A percentile compares a stretch with the other conserved stretches of the same genome.
Evolutionary conservation across 2,113 vertebrate species (phyloP).

Genomic region (Dicerorhinus sumatrensis): DNA sequence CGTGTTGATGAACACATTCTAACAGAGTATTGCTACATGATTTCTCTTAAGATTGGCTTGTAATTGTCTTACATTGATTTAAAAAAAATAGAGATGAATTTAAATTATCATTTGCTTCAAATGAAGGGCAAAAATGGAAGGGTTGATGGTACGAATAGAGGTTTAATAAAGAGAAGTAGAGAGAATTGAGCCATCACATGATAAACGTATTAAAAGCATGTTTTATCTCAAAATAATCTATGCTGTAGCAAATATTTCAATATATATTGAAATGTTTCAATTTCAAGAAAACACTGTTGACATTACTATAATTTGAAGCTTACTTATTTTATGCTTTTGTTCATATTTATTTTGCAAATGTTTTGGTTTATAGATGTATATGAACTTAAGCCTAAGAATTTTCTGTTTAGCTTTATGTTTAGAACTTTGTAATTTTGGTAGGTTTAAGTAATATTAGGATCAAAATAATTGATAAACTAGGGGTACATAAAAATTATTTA

Average conservation of each 20-base stretch:
- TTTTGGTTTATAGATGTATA: neutral
- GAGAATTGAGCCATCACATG: neutral
- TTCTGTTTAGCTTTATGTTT: constrained; percentile 43
- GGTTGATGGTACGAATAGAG: neutral
- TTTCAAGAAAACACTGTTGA: neutral
- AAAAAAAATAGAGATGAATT: neutral
- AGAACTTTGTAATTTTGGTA: constrained; percentile 16
- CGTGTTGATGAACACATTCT: neutral
- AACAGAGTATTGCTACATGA: neutral
- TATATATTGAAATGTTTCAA: constrained; percentile 5
- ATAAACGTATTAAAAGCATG: neutral
- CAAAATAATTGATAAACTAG: constrained; percentile 38
- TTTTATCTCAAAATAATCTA: neutral
- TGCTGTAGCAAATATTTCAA: neutral
- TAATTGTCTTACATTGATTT: neutral
- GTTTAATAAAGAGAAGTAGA: neutral
- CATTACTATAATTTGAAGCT: neutral
- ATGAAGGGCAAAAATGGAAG: neutral
- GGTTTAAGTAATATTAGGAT: constrained; percentile 23
- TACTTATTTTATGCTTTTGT: neutral
- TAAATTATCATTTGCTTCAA: neutral
- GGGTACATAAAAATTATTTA: constrained; percentile 29
- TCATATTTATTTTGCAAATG: neutral
- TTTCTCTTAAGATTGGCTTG: neutral
- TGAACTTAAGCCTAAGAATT: neutral